Conservation (phyloP, 2,888 invertebrate genomes). For the Glomeris marginata region DNA sequence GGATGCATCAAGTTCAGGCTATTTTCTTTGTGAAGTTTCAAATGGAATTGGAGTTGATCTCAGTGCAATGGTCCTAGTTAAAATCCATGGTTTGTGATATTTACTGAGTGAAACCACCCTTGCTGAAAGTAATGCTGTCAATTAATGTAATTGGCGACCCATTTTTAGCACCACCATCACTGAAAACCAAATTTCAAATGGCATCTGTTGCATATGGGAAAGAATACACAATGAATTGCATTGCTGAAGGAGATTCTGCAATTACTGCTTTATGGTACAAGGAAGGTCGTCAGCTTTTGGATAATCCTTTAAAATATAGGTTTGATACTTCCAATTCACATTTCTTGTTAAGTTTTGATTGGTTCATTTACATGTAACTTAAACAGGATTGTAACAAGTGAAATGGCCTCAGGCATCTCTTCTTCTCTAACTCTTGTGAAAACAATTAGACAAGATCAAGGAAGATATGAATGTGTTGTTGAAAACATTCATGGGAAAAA, state of each 20-base stretch:
- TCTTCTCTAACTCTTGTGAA: constrained; percentile 9
- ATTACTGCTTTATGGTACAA: constrained; percentile 27
- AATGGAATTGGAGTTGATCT: constrained; percentile 30
- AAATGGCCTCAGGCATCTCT: not conserved
- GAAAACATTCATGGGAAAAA: constrained; percentile 9
- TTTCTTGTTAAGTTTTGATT: too few species aligned
- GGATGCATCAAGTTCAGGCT: constrained; percentile 24
- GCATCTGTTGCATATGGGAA: constrained; percentile 24
- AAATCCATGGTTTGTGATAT: constrained; percentile 30
- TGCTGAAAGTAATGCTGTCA: not conserved
- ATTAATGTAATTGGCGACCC: too few species aligned
- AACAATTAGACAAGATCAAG: constrained; percentile 11
- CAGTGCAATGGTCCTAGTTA: constrained; percentile 28
- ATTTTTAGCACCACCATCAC: too few species aligned
- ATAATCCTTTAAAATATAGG: too few species aligned
- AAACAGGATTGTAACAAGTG: not conserved
- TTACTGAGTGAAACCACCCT: too few species aligned
- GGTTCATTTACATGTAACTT: too few species aligned
- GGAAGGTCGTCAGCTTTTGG: constrained; percentile 9
- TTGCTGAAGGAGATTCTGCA: constrained; percentile 28
- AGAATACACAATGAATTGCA: constrained; percentile 27
- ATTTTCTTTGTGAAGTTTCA: constrained; percentile 30
- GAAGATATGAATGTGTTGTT: constrained; percentile 9
- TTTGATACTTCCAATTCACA: too few species aligned
- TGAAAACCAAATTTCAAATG: too few species aligned